These are phyloP conservation scores for Hippocampus barbouri DNA, from an alignment of 2,113 vertebrate genomes.

Conservation along the genomic window DNA sequence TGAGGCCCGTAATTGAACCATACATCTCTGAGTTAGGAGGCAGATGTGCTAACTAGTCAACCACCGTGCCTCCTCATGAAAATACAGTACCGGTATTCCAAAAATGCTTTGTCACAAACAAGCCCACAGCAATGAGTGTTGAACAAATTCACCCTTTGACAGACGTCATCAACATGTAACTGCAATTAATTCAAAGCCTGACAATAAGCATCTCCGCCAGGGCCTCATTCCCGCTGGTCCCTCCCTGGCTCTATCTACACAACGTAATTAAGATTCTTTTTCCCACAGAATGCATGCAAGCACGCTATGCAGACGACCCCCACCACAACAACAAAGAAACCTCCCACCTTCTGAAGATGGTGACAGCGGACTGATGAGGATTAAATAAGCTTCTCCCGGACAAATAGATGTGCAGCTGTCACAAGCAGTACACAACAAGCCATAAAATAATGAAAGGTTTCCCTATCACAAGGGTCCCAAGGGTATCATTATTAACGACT, in stretches of 20 bases:
- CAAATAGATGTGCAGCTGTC: constrained; percentile 45
- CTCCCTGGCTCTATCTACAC: constrained; percentile 1
- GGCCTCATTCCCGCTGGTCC: background rate
- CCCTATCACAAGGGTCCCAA: constrained; percentile 38
- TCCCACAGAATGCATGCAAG: constrained; percentile 30
- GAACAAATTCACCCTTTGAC: background rate
- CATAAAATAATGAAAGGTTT: constrained; percentile 42
- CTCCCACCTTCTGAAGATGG: constrained; percentile 25
- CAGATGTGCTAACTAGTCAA: too few relatives aligned
- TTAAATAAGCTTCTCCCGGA: constrained; percentile 43
- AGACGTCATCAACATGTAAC: background rate
- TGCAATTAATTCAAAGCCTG: background rate
- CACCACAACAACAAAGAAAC: constrained; percentile 51
- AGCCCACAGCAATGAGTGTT: background rate
- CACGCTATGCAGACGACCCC: constrained; percentile 39
- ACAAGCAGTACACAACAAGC: constrained; percentile 4
- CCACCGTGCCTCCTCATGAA: background rate
- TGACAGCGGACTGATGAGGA: constrained; percentile 36
- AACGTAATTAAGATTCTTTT: constrained; percentile 37
- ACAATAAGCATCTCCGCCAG: background rate
- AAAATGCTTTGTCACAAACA: background rate
- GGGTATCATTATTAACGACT: constrained; percentile 48
- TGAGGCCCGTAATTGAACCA: too few relatives aligned
- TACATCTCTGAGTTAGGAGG: too few relatives aligned
- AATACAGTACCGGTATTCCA: background rate